Conservation (phyloP, 1,140 invertebrate genomes). For the Lordiphosa clarofinis region DNA sequence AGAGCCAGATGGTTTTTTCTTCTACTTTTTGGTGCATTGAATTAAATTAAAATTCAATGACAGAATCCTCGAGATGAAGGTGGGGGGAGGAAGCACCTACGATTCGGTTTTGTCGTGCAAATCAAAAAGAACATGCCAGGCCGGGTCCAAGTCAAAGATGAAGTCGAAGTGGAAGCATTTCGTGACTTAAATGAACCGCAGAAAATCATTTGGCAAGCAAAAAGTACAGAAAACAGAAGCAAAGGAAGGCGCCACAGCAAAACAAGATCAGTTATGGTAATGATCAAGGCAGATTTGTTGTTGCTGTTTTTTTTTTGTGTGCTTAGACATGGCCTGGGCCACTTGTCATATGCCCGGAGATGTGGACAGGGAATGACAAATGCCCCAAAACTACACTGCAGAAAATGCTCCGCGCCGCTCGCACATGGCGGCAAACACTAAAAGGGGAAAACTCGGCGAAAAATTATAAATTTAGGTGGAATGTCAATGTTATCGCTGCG, state of each 20-base stretch:
- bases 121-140: constrained; percentile 74
- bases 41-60: constrained; percentile 78
- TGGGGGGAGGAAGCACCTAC: constrained; percentile 41
- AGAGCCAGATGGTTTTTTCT: constrained; percentile 56
- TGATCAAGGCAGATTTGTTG: constrained; percentile 62
- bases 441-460: constrained; percentile 69
- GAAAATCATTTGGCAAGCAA: constrained; percentile 63
- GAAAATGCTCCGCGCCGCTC: constrained; percentile 18
- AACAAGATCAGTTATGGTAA: constrained; percentile 77
- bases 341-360: constrained; percentile 43
- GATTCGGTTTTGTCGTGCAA: constrained; percentile 67
- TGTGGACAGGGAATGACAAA: constrained; percentile 36
- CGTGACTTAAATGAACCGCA: constrained; percentile 76
- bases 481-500: constrained; percentile 73
- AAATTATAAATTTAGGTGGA: constrained; percentile 78
- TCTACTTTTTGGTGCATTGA: constrained; percentile 55
- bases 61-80: constrained; percentile 27
- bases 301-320: constrained; percentile 41
- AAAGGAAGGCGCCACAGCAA: constrained; percentile 52
- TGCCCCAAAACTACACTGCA: constrained; percentile 15
- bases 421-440: constrained; percentile 74
- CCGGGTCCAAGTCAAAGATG: constrained; percentile 41
- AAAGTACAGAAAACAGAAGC: constrained; percentile 19
- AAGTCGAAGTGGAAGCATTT: constrained; percentile 59
- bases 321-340: constrained; percentile 23